These are phyloP conservation scores for Uloborus diversus DNA, from an alignment of 1,140 invertebrate species.

Conservation along the genomic window DNA sequence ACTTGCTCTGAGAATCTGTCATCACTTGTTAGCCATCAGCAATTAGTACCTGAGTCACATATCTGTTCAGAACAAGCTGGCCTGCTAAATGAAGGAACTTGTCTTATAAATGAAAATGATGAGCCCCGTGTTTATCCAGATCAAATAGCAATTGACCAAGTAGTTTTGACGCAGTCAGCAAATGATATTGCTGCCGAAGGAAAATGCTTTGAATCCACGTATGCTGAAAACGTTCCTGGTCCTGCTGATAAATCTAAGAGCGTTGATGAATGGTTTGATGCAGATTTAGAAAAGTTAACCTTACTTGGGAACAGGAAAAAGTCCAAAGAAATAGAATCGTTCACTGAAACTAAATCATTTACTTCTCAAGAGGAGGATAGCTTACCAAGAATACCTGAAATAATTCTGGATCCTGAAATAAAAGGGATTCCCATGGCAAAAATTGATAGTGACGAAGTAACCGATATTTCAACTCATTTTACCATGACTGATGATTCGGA, in stretches of 20 bases:
- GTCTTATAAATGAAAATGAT: too few species aligned
- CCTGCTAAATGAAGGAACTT: too few species aligned
- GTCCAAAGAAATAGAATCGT: not conserved
- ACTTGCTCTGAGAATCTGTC: too few species aligned
- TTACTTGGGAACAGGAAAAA: not conserved
- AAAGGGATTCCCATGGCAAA: not conserved
- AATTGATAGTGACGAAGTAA: conserved; percentile 31
- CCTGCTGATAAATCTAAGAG: not conserved
- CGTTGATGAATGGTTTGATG: conserved; percentile 20
- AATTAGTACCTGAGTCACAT: too few species aligned
- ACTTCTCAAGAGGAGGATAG: conserved; percentile 11
- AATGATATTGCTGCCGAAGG: too few species aligned
- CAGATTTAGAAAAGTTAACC: not conserved
- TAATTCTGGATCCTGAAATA: not conserved
- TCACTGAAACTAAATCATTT: not conserved
- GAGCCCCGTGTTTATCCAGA: too few species aligned
- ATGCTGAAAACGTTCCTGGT: too few species aligned
- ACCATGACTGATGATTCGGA: conserved; percentile 49
- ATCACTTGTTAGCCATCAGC: too few species aligned
- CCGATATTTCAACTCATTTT: conserved; percentile 52
- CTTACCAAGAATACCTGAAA: conserved; percentile 9
- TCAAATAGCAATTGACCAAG: too few species aligned
- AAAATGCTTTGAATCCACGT: too few species aligned
- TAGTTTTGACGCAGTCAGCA: too few species aligned
- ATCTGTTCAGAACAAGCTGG: too few species aligned